Evolutionary conservation across 1,140 invertebrate genomes (phyloP).

Genomic region (Heliconius eleuchia): DNA sequence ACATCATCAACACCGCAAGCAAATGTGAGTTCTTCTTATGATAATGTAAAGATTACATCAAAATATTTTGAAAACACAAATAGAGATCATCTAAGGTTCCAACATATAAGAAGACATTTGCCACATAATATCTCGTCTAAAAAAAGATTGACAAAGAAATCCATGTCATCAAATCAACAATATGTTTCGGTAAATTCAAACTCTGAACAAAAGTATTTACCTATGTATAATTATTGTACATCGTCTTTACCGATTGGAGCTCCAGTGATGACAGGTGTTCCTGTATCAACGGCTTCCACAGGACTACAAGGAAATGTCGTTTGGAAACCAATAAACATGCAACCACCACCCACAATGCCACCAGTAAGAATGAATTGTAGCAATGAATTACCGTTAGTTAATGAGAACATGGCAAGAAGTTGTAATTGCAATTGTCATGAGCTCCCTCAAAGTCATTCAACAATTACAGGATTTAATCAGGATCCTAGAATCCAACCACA

Average conservation of each 20-base stretch:
- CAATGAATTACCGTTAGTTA: conserved; percentile 14
- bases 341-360: conserved; percentile 35
- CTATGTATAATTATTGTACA: conserved; percentile 35
- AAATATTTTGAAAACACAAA: neutral
- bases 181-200: conserved; percentile 10
- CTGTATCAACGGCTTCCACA: neutral
- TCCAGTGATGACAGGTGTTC: conserved; percentile 33
- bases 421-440: conserved; percentile 57
- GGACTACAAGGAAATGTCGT: conserved; percentile 43
- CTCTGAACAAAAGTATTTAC: conserved; percentile 32
- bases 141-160: conserved; percentile 16
- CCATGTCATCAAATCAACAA: conserved; percentile 16
- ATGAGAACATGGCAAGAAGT: conserved; percentile 30
- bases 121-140: conserved; percentile 47
- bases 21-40: neutral
- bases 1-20: neutral
- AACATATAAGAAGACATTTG: neutral
- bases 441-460: neutral
- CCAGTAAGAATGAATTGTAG: neutral
- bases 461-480: conserved; percentile 18
- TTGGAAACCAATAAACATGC: conserved; percentile 50
- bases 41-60: neutral
- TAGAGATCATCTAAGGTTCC: neutral
- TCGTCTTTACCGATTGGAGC: neutral
- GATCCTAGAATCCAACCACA: conserved; percentile 34